phyloP scores from a whole-genome alignment of 1,140 invertebrate species.

The Danaus melanippus region DNA sequence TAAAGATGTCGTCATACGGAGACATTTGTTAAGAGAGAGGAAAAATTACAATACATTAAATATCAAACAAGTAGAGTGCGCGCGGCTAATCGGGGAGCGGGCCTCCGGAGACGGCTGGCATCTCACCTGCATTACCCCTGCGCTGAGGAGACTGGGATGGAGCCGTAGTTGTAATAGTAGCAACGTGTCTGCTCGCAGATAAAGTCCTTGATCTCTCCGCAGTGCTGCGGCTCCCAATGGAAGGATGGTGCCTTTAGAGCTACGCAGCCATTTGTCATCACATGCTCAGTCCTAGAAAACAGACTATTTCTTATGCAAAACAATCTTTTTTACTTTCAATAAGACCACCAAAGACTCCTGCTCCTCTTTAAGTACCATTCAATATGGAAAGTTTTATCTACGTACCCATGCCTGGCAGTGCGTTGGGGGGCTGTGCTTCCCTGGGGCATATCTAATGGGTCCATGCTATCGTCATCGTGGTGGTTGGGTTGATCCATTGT shows the following conservation, averaged over 20 bases:
- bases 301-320: constrained; percentile 60
- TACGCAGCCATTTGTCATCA: constrained; percentile 80
- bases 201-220: constrained; percentile 87
- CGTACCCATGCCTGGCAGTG: constrained; percentile 83
- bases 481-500: constrained; percentile 57
- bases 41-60: constrained; percentile 21
- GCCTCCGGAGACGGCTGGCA: constrained; percentile 69
- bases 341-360: neutral
- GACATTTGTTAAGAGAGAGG: constrained; percentile 25
- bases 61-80: constrained; percentile 30
- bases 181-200: constrained; percentile 91
- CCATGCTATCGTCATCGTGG: constrained; percentile 67
- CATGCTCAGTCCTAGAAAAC: constrained; percentile 71
- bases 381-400: constrained; percentile 16
- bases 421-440: constrained; percentile 82
- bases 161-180: constrained; percentile 93
- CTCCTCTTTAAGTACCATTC: too few relatives aligned
- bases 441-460: constrained; percentile 72
- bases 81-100: constrained; percentile 58
- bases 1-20: constrained; percentile 36
- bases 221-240: constrained; percentile 86
- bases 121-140: constrained; percentile 85
- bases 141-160: constrained; percentile 87
- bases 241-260: constrained; percentile 81
- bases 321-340: constrained; percentile 5